These are phyloP conservation scores for Muscicapa comitata DNA, from an alignment of 2,797 vertebrate species.

Conservation along the genomic window DNA sequence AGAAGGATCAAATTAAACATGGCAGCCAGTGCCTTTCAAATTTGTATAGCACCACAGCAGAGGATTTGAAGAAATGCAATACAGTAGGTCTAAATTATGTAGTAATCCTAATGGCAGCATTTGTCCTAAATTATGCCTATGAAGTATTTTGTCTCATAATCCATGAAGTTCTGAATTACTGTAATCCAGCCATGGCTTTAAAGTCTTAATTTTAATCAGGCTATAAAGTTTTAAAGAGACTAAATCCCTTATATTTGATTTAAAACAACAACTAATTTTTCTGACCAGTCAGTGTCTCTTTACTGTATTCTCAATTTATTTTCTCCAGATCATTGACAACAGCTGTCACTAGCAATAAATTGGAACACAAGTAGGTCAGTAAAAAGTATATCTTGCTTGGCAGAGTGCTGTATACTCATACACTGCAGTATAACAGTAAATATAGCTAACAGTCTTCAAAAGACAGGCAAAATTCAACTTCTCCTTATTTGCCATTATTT, in stretches of 20 bases:
- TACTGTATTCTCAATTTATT: constrained; percentile 34
- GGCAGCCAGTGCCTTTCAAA: constrained; percentile 28
- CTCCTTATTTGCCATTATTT: neutral
- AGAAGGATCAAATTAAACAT: constrained; percentile 32
- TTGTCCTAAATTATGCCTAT: constrained; percentile 12
- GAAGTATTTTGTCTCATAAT: constrained; percentile 46
- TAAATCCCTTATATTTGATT: constrained; percentile 38
- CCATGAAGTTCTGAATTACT: constrained; percentile 33
- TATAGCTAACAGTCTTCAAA: neutral
- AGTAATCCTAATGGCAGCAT: constrained; percentile 37
- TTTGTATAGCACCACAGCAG: neutral
- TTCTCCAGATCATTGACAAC: constrained; percentile 48
- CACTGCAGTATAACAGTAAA: neutral
- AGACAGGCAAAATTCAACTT: neutral
- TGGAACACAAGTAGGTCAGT: constrained; percentile 53
- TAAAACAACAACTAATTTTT: constrained; percentile 26
- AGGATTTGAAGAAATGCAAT: constrained; percentile 23
- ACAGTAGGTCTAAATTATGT: neutral
- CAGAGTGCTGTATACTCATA: neutral
- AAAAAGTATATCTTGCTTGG: constrained; percentile 17
- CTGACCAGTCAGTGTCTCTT: neutral
- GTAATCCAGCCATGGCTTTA: constrained; percentile 29
- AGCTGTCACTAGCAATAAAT: constrained; percentile 53
- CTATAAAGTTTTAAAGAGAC: neutral
- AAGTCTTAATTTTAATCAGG: constrained; percentile 52